Percentiles rank a stretch among this genome's conserved stretches.
Conservation (phyloP, 2,888 invertebrate species). For the Acanthosepion esculentum region DNA sequence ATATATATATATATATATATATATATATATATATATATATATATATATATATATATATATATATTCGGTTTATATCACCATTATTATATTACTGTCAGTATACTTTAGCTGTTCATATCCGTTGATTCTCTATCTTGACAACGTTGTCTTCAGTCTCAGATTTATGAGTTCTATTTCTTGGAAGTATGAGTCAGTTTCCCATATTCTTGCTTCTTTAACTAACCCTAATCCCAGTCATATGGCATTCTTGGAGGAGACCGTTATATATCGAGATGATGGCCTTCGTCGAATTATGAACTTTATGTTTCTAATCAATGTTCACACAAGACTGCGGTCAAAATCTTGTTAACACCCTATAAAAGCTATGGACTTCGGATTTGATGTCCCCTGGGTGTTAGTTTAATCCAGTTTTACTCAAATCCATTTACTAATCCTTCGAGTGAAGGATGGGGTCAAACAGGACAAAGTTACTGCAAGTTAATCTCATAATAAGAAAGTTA, state of each 20-base stretch:
- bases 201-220: background rate
- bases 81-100: too few relatives aligned
- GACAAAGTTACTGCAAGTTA: background rate
- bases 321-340: background rate
- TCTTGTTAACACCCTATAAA: background rate
- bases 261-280: background rate
- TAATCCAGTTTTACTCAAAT: constrained; percentile 16
- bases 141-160: background rate
- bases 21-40: too few relatives aligned
- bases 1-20: too few relatives aligned
- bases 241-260: background rate
- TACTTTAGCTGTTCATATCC: too few relatives aligned
- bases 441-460: background rate
- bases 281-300: background rate
- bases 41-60: too few relatives aligned
- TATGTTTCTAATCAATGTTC: background rate
- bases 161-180: background rate
- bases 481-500: background rate
- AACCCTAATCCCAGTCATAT: background rate
- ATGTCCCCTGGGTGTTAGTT: background rate
- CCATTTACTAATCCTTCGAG: background rate
- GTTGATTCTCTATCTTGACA: too few relatives aligned
- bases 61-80: too few relatives aligned
- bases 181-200: background rate
- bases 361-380: background rate